Evolutionary conservation across 2,113 vertebrate species (phyloP).

Genomic region (Microcebus lehilahytsara): DNA sequence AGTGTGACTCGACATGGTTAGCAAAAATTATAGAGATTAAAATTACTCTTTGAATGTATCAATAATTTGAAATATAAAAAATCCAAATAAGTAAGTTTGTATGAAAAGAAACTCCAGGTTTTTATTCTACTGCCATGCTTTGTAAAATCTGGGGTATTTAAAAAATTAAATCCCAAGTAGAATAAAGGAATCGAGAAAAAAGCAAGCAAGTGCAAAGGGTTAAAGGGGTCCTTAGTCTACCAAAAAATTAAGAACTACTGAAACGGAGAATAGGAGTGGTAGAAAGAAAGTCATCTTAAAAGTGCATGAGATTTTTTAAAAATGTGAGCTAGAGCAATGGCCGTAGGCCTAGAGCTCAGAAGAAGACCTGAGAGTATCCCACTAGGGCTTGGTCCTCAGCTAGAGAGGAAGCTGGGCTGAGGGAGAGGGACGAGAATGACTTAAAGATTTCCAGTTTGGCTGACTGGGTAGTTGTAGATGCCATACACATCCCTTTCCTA

Average conservation of each 20-base stretch:
- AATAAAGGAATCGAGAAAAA: too few species aligned
- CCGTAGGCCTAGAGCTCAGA: neutral
- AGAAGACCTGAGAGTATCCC: neutral
- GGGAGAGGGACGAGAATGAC: neutral
- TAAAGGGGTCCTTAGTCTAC: neutral
- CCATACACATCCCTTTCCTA: neutral
- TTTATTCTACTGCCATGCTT: too few species aligned
- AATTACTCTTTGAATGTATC: too few species aligned
- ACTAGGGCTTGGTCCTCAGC: neutral
- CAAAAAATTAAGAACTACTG: neutral
- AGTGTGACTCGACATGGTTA: too few species aligned
- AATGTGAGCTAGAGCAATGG: neutral
- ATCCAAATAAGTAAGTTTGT: too few species aligned
- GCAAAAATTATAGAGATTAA: too few species aligned
- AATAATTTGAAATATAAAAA: too few species aligned
- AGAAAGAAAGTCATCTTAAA: neutral
- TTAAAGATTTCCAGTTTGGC: neutral
- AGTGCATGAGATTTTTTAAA: neutral
- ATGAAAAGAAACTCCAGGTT: too few species aligned
- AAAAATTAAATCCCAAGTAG: too few species aligned
- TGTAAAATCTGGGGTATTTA: too few species aligned
- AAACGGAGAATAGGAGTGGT: neutral
- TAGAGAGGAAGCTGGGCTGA: neutral
- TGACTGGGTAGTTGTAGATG: too few species aligned
- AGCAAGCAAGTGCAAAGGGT: too few species aligned